Base-by-base conservation (phyloP, 2,888 invertebrate genomes). In the Drosophila meridiana region DNA sequence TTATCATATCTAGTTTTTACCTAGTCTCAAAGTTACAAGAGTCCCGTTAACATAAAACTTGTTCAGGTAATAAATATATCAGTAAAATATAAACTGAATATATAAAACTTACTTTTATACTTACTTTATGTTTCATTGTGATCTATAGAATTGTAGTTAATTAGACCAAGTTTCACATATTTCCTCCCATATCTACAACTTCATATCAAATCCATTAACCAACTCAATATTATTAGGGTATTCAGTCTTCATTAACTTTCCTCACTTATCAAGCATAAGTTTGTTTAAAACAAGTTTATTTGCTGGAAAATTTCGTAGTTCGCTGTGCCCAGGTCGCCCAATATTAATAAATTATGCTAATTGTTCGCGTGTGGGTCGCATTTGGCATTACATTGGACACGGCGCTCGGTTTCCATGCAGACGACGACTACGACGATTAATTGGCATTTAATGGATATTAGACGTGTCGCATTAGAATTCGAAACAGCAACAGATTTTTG, bases 291-390 rank as follows among this genome's bases (percentile, higher is more conserved):
- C 77, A 69, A 80, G 78, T 78, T 79, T 73, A 65, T 64, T 56
- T 56, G 30, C 56, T 56, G 42, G 6, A 20, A 20, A 38, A 56
- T 40, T 42, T 42, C 26, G 42, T 9, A 8, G 28, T 56, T 50
- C 55, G 20, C 32, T 34, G 38, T 20, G 68, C 56, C 47, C 62
- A 42, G 53, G 26, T 56, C 7, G 71, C 58, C 76, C n/a, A 56
- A 64, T 77, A 78, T 81, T 81, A 61, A 81, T 81, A 80, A 81
- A 73, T 76, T 80, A 80, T 80, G 80, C 80, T 80, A 80, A 80
- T 80, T 80, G 81, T 50, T 67, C 28, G 73, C 76, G 76, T 79
- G 60, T 81, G 75, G 80, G 80, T 81, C 61, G 78, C 47, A 20
- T 73, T 66, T 69, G 59, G 73, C 66, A 73, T 67, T 80, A 70